Percentiles rank a stretch among this genome's conserved stretches.
Evolutionary conservation across 2,113 vertebrate genomes (phyloP).

Genomic region (Grallaria varia): DNA sequence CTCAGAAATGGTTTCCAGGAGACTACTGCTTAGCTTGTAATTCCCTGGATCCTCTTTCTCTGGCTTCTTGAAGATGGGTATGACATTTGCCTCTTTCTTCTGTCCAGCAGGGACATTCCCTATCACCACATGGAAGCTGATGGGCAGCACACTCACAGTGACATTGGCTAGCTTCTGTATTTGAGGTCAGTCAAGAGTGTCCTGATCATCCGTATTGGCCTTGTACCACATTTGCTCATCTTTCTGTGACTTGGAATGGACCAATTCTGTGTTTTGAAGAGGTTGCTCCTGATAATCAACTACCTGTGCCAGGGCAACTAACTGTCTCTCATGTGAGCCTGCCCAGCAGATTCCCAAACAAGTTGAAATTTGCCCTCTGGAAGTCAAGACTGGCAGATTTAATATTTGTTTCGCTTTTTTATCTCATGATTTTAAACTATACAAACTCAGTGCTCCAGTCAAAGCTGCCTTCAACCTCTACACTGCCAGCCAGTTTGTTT

Average conservation of each 20-base stretch:
- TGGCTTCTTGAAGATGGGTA: not conserved
- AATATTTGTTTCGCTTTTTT: not conserved
- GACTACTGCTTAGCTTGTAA: not conserved
- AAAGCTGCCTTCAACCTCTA: not conserved
- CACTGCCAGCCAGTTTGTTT: not conserved
- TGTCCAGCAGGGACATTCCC: not conserved
- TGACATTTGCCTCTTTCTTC: not conserved
- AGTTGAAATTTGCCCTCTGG: not conserved
- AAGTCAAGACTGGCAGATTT: not conserved
- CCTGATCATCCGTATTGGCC: not conserved
- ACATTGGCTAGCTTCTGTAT: not conserved
- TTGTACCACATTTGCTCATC: not conserved
- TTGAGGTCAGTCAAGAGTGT: not conserved
- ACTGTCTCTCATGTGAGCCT: not conserved
- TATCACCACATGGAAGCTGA: rapidly evolving
- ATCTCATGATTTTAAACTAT: not conserved
- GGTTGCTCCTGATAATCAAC: not conserved
- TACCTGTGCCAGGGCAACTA: not conserved
- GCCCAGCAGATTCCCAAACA: not conserved
- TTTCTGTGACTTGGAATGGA: not conserved
- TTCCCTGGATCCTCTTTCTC: not conserved
- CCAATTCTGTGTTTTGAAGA: not conserved
- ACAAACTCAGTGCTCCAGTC: not conserved
- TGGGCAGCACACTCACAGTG: not conserved
- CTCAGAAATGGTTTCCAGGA: not conserved